Conservation (phyloP, 2,113 vertebrate genomes). For the Callipepla squamata region DNA sequence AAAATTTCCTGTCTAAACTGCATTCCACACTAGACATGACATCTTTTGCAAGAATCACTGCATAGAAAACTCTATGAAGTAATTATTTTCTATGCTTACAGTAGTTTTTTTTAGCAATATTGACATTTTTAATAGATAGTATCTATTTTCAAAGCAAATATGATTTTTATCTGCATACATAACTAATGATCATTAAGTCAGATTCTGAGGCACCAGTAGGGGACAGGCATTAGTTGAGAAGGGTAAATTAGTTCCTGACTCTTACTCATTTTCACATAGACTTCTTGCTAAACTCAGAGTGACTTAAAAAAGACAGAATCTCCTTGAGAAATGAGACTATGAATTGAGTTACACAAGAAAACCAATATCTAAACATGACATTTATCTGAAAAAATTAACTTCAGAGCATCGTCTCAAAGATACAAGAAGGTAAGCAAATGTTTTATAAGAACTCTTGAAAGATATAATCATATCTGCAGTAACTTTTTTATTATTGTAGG, state of each 20-base stretch:
- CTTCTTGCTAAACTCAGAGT: not conserved
- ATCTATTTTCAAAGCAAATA: not conserved
- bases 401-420: not conserved
- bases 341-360: not conserved
- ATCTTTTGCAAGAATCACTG: not conserved
- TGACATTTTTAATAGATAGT: not conserved
- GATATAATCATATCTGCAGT: not conserved
- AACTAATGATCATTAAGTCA: not conserved
- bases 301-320: not conserved
- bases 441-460: not conserved
- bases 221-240: not conserved
- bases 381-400: not conserved
- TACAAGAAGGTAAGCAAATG: not conserved
- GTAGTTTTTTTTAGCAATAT: not conserved
- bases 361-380: not conserved
- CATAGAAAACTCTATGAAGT: not conserved
- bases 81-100: not conserved
- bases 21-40: not conserved
- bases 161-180: not conserved
- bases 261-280: not conserved
- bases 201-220: not conserved
- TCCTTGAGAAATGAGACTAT: not conserved
- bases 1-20: not conserved
- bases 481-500: not conserved
- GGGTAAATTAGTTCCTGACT: not conserved